These are phyloP conservation scores for Stichopus horrens DNA, from an alignment of 53 echinoderm and acorn worm genomes.

Conservation along the genomic window DNA sequence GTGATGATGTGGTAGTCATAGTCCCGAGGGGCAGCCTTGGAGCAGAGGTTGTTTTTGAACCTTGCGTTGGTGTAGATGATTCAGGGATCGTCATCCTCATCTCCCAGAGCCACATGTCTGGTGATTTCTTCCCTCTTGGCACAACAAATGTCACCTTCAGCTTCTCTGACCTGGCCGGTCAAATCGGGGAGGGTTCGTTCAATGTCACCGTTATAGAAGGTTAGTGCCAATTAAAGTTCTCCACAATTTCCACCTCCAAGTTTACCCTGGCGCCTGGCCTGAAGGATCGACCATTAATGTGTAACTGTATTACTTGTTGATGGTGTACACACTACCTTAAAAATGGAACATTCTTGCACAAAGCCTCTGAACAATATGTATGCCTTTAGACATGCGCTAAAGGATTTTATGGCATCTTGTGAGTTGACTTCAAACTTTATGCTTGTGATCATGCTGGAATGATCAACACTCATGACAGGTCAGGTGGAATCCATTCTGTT, in stretches of 20 bases:
- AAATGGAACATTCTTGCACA: neutral
- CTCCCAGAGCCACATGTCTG: neutral
- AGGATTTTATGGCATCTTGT: too few species aligned
- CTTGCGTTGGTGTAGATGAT: conserved; percentile 1
- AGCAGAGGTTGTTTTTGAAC: neutral
- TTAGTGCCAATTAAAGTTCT: neutral
- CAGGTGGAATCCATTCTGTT: too few species aligned
- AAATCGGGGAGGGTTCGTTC: neutral
- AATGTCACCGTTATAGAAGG: conserved; percentile 13
- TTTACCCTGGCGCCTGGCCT: too few species aligned
- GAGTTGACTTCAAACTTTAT: too few species aligned
- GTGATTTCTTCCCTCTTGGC: neutral
- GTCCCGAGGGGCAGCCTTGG: neutral
- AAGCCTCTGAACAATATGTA: too few species aligned
- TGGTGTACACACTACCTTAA: too few species aligned
- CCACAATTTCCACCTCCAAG: neutral
- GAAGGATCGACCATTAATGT: too few species aligned
- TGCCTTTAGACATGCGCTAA: too few species aligned
- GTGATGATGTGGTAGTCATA: neutral
- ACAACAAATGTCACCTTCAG: conserved; percentile 1
- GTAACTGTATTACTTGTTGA: too few species aligned
- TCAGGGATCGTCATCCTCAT: neutral
- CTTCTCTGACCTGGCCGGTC: neutral
- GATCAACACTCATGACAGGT: too few species aligned
- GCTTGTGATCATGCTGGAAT: too few species aligned